Conservation (phyloP, 2,113 vertebrate species). For the Actenoides lindsayi region DNA sequence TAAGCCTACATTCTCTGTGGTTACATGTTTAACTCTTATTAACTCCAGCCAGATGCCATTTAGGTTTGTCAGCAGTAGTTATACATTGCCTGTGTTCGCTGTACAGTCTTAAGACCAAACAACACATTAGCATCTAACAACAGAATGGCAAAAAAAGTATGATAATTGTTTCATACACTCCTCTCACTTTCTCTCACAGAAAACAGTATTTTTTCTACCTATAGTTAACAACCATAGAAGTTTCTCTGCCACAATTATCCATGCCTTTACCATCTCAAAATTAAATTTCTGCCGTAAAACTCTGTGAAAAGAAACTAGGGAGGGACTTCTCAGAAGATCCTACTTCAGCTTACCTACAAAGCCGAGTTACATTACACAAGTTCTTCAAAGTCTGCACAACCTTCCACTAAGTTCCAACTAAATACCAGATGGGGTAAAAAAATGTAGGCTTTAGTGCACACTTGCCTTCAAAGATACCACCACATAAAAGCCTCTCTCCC, state of each 20-base stretch:
- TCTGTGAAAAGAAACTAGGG: background rate
- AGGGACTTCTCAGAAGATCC: background rate
- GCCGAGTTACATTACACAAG: background rate
- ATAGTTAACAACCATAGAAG: background rate
- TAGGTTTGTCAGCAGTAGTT: background rate
- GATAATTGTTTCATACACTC: background rate
- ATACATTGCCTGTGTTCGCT: background rate
- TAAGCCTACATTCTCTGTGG: background rate
- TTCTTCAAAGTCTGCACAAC: background rate
- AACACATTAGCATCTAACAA: background rate
- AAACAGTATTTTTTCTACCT: background rate
- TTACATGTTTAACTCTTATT: background rate
- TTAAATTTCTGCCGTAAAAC: background rate
- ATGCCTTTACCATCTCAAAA: background rate
- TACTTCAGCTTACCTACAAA: background rate
- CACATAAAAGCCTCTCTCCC: background rate
- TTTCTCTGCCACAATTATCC: background rate
- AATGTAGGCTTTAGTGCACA: background rate
- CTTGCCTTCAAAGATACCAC: background rate
- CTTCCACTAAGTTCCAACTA: background rate
- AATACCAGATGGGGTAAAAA: background rate
- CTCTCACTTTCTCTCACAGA: background rate
- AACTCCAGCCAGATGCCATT: background rate
- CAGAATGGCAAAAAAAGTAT: background rate
- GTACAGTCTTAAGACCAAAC: background rate